A percentile compares a stretch with the other conserved stretches of the same genome.
phyloP scores from a whole-genome alignment of 2,888 invertebrate species.

The Tholera decimalis region DNA sequence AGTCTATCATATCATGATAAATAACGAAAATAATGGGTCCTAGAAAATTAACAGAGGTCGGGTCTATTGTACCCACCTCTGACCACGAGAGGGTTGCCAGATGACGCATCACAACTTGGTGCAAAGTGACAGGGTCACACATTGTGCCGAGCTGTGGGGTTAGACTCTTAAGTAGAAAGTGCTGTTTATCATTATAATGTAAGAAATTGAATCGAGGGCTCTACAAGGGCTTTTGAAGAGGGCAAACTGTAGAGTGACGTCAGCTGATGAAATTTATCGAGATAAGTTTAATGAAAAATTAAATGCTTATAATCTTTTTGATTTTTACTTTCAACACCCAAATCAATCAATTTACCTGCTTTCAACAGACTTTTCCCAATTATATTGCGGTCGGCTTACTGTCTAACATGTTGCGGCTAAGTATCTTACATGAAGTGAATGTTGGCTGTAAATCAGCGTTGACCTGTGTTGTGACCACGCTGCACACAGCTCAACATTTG shows the following conservation, averaged over 20 bases:
- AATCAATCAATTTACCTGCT: too few species aligned
- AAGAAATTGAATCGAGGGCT: conserved; percentile 22
- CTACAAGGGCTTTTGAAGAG: background rate
- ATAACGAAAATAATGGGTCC: conserved; percentile 42
- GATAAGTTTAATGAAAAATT: background rate
- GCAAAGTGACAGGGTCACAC: conserved; percentile 62
- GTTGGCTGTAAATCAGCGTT: too few species aligned
- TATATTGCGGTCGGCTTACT: too few species aligned
- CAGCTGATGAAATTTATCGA: background rate
- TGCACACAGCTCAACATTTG: too few species aligned
- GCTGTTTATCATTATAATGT: conserved; percentile 58
- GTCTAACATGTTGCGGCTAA: too few species aligned
- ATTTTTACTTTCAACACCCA: too few species aligned
- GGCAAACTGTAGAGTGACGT: background rate
- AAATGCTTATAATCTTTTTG: background rate
- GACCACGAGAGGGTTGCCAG: conserved; percentile 60
- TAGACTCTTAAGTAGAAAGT: conserved; percentile 67
- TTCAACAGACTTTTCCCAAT: too few species aligned
- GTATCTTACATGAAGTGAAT: too few species aligned
- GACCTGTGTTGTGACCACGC: too few species aligned
- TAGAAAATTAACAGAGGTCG: conserved; percentile 53
- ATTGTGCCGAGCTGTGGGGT: conserved; percentile 67
- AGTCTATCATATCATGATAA: conserved; percentile 36
- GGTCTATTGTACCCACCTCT: conserved; percentile 55
- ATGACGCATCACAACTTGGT: conserved; percentile 70